phyloP scores from a whole-genome alignment of 2,797 vertebrate genomes.

The Prunella strophiata region DNA sequence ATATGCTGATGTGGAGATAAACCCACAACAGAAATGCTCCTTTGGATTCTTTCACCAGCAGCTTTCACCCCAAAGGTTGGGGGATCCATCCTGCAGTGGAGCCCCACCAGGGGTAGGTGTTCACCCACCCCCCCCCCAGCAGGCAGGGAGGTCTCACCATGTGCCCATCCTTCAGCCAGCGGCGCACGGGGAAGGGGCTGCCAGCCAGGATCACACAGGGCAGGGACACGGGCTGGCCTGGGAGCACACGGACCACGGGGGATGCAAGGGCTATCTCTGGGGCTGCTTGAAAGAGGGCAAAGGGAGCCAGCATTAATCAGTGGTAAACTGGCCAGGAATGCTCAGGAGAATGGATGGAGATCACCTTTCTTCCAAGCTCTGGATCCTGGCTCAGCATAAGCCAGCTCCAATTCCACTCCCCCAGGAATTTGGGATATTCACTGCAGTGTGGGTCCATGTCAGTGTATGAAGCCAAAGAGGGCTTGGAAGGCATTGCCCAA shows the following conservation, averaged over 20 bases:
- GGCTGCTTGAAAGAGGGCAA: constrained; percentile 68
- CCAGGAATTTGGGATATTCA: neutral
- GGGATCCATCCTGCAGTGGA: neutral
- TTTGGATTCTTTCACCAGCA: neutral
- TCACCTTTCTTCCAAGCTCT: neutral
- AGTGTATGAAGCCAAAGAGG: neutral
- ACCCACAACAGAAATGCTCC: accelerated
- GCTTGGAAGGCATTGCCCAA: neutral
- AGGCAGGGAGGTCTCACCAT: constrained; percentile 74
- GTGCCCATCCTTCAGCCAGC: constrained; percentile 84
- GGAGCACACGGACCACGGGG: constrained; percentile 74
- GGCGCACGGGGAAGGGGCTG: constrained; percentile 84
- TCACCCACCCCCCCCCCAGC: neutral
- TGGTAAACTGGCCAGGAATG: neutral
- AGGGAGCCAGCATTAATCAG: neutral
- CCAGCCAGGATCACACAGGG: constrained; percentile 88
- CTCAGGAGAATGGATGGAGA: neutral
- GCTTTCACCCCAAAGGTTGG: neutral
- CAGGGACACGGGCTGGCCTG: constrained; percentile 84
- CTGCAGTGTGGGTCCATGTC: neutral
- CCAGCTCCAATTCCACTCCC: accelerated
- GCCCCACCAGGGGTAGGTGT: accelerated
- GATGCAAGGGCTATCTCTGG: constrained; percentile 84
- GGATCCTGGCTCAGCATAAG: neutral
- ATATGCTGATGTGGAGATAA: neutral